These are phyloP conservation scores for Bagarius yarrelli DNA, from an alignment of 2,113 vertebrate species.

Conservation along the genomic window DNA sequence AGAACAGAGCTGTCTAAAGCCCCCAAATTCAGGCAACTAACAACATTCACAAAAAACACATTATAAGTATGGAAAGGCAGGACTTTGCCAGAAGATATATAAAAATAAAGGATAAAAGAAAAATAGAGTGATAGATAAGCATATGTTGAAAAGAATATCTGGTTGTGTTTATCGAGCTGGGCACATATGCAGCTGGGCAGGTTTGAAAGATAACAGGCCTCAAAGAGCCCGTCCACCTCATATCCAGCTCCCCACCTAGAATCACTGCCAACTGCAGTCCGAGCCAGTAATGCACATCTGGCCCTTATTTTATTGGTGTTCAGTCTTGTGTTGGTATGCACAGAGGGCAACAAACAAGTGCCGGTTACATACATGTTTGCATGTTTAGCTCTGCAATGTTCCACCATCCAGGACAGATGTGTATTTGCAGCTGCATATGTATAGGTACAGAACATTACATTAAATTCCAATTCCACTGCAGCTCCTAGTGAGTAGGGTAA, in stretches of 20 bases:
- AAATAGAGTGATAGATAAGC: slow-evolving; percentile 13
- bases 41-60: slow-evolving; percentile 42
- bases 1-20: slow-evolving; percentile 61
- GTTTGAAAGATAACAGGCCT: slow-evolving; percentile 63
- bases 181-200: slow-evolving; percentile 60
- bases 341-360: slow-evolving; percentile 71
- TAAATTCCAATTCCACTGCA: slow-evolving; percentile 67
- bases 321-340: slow-evolving; percentile 68
- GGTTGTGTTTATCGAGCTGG: slow-evolving; percentile 67
- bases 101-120: slow-evolving; percentile 24
- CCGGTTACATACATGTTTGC: slow-evolving; percentile 66
- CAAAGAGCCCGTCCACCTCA: slow-evolving; percentile 60
- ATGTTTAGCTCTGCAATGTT: slow-evolving; percentile 54
- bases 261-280: slow-evolving; percentile 63
- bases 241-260: slow-evolving; percentile 59
- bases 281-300: slow-evolving; percentile 74
- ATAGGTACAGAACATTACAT: slow-evolving; percentile 69
- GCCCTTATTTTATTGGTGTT: slow-evolving; percentile 73
- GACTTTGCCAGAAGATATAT: slow-evolving; percentile 46
- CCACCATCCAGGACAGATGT: slow-evolving; percentile 48
- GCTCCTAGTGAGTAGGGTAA: slow-evolving; percentile 69
- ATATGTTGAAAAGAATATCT: slow-evolving; percentile 55
- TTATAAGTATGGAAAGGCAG: slow-evolving; percentile 54
- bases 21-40: slow-evolving; percentile 51
- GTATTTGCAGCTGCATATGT: slow-evolving; percentile 60